Evolutionary conservation across 2,888 invertebrate genomes (phyloP).

Genomic region (Trypoxylon attenuatum): DNA sequence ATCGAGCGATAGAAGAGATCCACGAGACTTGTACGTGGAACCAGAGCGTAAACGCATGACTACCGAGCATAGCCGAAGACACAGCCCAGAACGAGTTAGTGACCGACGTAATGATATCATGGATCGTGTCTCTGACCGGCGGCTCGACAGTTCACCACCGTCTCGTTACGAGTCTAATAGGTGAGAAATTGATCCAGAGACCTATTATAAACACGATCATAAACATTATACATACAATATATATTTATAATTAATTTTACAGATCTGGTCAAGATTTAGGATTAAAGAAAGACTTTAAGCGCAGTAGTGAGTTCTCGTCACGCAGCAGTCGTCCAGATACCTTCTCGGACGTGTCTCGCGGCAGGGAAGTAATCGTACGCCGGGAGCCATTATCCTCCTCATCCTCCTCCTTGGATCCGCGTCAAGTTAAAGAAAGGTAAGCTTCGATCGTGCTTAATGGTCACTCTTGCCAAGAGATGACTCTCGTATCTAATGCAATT

Average conservation of each 20-base stretch:
- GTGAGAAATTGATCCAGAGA: too few species aligned
- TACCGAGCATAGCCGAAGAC: constrained; percentile 67
- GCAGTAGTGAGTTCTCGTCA: constrained; percentile 67
- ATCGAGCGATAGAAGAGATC: constrained; percentile 68
- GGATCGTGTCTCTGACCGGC: constrained; percentile 69
- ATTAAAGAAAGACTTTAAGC: constrained; percentile 70
- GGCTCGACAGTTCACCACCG: constrained; percentile 66
- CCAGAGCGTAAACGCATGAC: constrained; percentile 70
- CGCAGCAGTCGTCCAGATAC: constrained; percentile 69
- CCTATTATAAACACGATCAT: too few species aligned
- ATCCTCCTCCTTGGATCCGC: constrained; percentile 68
- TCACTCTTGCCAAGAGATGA: neutral
- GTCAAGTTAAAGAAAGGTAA: constrained; percentile 72
- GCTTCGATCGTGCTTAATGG: neutral
- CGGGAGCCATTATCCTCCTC: constrained; percentile 65
- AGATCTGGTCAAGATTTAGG: constrained; percentile 69
- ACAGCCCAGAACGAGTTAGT: constrained; percentile 66
- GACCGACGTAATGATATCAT: constrained; percentile 69
- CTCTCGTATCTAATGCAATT: neutral
- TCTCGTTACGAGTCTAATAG: constrained; percentile 69
- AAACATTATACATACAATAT: too few species aligned
- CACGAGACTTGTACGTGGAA: constrained; percentile 68
- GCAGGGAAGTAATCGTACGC: constrained; percentile 70
- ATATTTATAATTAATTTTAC: too few species aligned
- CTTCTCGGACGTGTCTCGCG: constrained; percentile 67